phyloP scores from a whole-genome alignment of 2,797 vertebrate genomes.

The Gymnoscopelus braueri region DNA sequence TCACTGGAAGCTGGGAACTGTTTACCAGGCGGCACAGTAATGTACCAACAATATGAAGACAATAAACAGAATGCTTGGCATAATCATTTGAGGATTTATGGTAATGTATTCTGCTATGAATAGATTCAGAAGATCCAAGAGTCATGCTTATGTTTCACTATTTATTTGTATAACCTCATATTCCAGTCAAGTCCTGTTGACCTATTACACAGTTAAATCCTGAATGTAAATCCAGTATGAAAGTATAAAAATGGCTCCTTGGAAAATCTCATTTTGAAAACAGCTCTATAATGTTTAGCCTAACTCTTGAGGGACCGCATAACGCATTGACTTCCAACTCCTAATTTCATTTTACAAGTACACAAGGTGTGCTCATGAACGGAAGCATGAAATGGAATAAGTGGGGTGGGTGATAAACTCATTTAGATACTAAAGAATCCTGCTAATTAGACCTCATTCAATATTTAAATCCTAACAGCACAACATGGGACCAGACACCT shows the following conservation, averaged over 20 bases:
- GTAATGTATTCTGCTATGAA: background rate
- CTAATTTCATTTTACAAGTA: slow-evolving; percentile 9
- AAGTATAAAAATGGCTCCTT: too few relatives aligned
- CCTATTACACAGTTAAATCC: too few relatives aligned
- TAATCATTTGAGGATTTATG: background rate
- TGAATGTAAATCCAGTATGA: too few relatives aligned
- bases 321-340: too few relatives aligned
- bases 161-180: too few relatives aligned
- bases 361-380: background rate
- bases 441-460: slow-evolving; percentile 5
- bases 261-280: too few relatives aligned
- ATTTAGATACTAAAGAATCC: background rate
- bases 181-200: too few relatives aligned
- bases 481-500: background rate
- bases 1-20: too few relatives aligned
- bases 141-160: background rate
- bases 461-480: background rate
- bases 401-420: too few relatives aligned
- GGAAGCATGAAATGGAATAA: slow-evolving; percentile 2
- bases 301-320: too few relatives aligned
- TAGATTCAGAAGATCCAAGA: background rate
- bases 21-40: background rate
- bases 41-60: background rate
- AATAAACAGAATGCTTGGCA: background rate
- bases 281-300: too few relatives aligned